These are phyloP conservation scores for Amphipyra berbera DNA, from an alignment of 2,888 invertebrate species.

Conservation along the genomic window DNA sequence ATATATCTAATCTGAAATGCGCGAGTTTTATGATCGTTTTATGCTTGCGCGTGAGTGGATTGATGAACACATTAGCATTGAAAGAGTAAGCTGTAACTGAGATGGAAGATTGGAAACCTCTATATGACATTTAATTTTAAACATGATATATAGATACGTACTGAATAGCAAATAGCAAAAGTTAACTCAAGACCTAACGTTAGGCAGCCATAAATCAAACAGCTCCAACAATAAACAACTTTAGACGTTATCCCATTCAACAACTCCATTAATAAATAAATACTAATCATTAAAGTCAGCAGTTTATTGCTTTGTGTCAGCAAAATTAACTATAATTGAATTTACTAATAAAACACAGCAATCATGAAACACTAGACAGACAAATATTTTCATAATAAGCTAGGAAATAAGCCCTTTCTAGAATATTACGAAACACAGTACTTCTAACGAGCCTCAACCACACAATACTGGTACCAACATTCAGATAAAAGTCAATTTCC, in stretches of 20 bases:
- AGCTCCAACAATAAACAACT: conserved; percentile 43
- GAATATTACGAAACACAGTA: conserved; percentile 36
- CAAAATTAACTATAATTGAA: conserved; percentile 49
- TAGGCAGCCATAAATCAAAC: conserved; percentile 38
- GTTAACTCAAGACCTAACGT: conserved; percentile 7
- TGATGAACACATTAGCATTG: conserved; percentile 52
- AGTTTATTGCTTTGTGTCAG: conserved; percentile 32
- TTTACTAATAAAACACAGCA: conserved; percentile 35
- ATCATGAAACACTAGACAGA: conserved; percentile 7
- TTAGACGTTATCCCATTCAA: conserved; percentile 39
- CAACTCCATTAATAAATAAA: conserved; percentile 38
- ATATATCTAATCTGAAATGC: conserved; percentile 58
- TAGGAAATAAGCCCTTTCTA: conserved; percentile 44
- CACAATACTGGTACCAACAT: conserved; percentile 35
- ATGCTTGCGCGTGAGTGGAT: conserved; percentile 52
- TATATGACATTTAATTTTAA: conserved; percentile 17
- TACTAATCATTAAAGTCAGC: conserved; percentile 29
- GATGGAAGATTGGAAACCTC: conserved; percentile 22
- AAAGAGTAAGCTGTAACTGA: conserved; percentile 43
- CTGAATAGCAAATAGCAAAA: conserved; percentile 12
- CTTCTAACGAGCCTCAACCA: conserved; percentile 46
- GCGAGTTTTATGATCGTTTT: conserved; percentile 51
- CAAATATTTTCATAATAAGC: conserved; percentile 35
- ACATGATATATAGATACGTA: conserved; percentile 3
- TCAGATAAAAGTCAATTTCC: conserved; percentile 46